Evolutionary conservation across 2,113 vertebrate genomes (phyloP).

Genomic region (Siniperca chuatsi): DNA sequence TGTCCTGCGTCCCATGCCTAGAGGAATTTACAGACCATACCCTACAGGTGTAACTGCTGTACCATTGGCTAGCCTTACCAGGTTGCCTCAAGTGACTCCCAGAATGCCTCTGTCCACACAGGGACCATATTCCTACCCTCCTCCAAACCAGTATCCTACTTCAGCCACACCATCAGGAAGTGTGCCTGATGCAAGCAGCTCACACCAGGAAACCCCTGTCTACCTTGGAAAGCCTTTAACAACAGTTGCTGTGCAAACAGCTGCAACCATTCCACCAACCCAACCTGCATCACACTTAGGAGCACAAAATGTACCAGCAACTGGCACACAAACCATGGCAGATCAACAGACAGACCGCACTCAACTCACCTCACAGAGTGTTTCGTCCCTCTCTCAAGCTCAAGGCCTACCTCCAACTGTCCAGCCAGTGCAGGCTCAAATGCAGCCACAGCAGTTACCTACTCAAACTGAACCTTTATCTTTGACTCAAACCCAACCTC

Average conservation of each 20-base stretch:
- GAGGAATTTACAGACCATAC: conserved; percentile 91
- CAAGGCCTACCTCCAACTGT: conserved; percentile 65
- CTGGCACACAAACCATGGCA: conserved; percentile 61
- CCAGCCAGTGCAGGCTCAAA: conserved; percentile 67
- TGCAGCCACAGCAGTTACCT: conserved; percentile 78
- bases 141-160: conserved; percentile 83
- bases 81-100: conserved; percentile 90
- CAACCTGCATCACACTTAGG: conserved; percentile 65
- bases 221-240: conserved; percentile 91
- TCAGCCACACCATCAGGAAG: conserved; percentile 75
- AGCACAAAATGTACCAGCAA: conserved; percentile 56
- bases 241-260: conserved; percentile 61
- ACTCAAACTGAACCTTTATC: conserved; percentile 82
- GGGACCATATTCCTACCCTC: conserved; percentile 88
- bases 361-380: conserved; percentile 64
- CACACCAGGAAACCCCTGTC: conserved; percentile 88
- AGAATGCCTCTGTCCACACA: conserved; percentile 89
- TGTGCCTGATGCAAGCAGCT: conserved; percentile 66
- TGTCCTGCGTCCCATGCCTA: conserved; percentile 90
- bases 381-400: conserved; percentile 58
- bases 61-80: conserved; percentile 91
- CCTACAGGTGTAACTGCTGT: conserved; percentile 89
- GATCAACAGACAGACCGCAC: conserved; percentile 79
- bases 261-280: conserved; percentile 62
- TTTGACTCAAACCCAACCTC: conserved; percentile 77